Evolutionary conservation across 2,888 invertebrate species (phyloP).

Genomic region (Campoletis raptor): DNA sequence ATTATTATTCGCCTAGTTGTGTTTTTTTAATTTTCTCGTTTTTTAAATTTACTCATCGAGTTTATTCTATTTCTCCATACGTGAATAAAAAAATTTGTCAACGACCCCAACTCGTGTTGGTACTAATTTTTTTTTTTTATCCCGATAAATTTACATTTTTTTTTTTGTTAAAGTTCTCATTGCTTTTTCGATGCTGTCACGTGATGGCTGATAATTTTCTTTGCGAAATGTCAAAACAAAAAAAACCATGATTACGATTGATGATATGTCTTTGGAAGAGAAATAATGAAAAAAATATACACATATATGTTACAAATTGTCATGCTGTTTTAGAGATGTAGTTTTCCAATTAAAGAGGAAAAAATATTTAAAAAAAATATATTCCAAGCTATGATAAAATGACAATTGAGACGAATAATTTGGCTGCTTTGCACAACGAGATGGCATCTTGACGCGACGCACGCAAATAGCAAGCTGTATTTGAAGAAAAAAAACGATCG

Average conservation of each 20-base stretch:
- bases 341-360: slow-evolving; percentile 25
- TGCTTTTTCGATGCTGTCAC: background rate
- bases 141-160: slow-evolving; percentile 38
- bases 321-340: slow-evolving; percentile 41
- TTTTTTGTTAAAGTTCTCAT: background rate
- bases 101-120: slow-evolving; percentile 63
- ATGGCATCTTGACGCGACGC: slow-evolving; percentile 69
- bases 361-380: background rate
- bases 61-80: background rate
- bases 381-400: slow-evolving; percentile 19
- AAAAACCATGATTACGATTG: slow-evolving; percentile 67
- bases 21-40: slow-evolving; percentile 29
- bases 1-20: slow-evolving; percentile 13
- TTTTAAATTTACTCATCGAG: background rate
- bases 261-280: slow-evolving; percentile 74
- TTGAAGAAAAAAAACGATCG: background rate
- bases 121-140: slow-evolving; percentile 20
- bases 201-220: background rate
- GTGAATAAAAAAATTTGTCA: slow-evolving; percentile 80
- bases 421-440: slow-evolving; percentile 57
- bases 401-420: slow-evolving; percentile 36
- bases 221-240: too few species aligned
- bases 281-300: slow-evolving; percentile 37
- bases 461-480: slow-evolving; percentile 70
- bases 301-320: slow-evolving; percentile 19